Percentiles rank a stretch among this genome's conserved stretches.
Evolutionary conservation across 2,888 invertebrate genomes (phyloP).

Genomic region (Malthinus flaveolus): DNA sequence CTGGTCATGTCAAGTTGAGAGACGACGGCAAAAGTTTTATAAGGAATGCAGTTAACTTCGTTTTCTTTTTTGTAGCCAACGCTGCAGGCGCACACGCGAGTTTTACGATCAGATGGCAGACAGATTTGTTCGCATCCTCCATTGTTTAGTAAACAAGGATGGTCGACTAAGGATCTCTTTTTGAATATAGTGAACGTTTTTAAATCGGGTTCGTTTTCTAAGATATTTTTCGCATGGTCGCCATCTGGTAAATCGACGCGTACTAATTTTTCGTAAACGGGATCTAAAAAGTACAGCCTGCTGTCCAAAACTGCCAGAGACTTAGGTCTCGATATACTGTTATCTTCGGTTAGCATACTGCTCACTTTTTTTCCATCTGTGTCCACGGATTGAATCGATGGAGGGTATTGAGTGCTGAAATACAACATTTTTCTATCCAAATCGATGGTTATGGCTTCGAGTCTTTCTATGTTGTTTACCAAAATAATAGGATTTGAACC

Average conservation of each 20-base stretch:
- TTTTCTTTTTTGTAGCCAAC: conserved; percentile 84
- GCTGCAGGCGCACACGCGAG: conserved; percentile 85
- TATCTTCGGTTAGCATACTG: conserved; percentile 68
- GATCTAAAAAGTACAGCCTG: conserved; percentile 84
- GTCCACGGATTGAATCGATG: conserved; percentile 70
- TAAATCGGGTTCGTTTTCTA: conserved; percentile 86
- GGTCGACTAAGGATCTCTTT: conserved; percentile 78
- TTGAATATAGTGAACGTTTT: conserved; percentile 87
- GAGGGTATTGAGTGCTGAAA: conserved; percentile 81
- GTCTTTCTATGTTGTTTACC: conserved; percentile 69
- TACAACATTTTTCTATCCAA: conserved; percentile 81
- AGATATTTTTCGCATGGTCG: conserved; percentile 71
- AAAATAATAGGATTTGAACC: conserved; percentile 79
- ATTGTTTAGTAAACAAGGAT: conserved; percentile 83
- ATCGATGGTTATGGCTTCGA: conserved; percentile 86
- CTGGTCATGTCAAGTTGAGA: conserved; percentile 86
- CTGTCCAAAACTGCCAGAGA: conserved; percentile 82
- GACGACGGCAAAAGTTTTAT: conserved; percentile 90
- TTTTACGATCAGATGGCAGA: conserved; percentile 78
- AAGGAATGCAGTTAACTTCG: conserved; percentile 76
- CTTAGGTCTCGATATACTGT: conserved; percentile 77
- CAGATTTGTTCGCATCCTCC: conserved; percentile 96
- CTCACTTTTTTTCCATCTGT: conserved; percentile 72
- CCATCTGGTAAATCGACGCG: conserved; percentile 81
- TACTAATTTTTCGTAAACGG: conserved; percentile 85